phyloP scores from a whole-genome alignment of 2,113 vertebrate species.

The Microtus richardsoni region DNA sequence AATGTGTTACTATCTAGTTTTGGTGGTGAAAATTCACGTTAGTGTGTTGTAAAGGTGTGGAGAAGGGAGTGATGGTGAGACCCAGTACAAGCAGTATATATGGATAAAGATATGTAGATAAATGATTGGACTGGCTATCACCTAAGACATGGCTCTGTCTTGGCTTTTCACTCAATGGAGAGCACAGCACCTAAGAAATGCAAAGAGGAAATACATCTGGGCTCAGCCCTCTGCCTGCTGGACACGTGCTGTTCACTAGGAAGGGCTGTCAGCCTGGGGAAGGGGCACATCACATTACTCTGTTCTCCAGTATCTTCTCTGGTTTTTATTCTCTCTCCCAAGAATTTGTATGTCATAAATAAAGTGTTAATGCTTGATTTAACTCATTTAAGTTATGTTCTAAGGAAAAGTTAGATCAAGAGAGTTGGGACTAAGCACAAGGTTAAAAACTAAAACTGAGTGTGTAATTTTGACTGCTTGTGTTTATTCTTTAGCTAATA shows the following conservation, averaged over 20 bases:
- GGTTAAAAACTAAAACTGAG: not conserved
- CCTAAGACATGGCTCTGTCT: not conserved
- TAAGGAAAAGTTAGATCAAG: not conserved
- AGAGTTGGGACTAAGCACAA: not conserved
- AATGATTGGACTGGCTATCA: accelerated
- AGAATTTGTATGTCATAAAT: not conserved
- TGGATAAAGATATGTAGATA: too few relatives aligned
- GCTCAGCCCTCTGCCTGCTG: not conserved
- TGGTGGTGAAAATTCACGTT: not conserved
- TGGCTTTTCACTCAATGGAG: not conserved
- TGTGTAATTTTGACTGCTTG: slow-evolving; percentile 1
- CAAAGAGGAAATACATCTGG: too few relatives aligned
- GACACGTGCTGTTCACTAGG: not conserved
- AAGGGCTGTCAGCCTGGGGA: not conserved
- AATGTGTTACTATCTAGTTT: not conserved
- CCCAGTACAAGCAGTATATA: too few relatives aligned
- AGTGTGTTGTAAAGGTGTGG: accelerated
- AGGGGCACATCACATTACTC: not conserved
- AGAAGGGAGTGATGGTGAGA: not conserved
- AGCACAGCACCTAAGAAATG: not conserved
- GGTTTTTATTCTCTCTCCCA: not conserved
- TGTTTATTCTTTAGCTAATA: not conserved
- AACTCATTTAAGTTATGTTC: not conserved
- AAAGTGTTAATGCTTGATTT: not conserved
- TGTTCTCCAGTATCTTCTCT: not conserved